phyloP scores from a whole-genome alignment of 2,888 invertebrate species.

The Acanthococcus lagerstroemiae region DNA sequence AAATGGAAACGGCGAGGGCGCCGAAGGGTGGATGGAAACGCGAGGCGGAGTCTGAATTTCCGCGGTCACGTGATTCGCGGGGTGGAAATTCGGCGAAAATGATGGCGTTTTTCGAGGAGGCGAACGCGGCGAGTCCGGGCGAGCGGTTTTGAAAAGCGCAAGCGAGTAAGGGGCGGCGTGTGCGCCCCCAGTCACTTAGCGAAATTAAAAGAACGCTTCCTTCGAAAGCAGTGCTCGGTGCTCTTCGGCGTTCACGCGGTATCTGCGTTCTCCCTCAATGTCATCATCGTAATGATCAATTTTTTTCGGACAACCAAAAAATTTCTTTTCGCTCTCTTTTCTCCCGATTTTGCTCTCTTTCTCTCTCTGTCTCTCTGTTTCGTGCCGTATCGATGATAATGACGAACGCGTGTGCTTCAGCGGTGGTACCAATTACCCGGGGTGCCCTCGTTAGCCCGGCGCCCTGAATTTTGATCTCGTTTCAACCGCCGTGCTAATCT shows the following conservation, averaged over 20 bases:
- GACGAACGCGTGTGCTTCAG: too few relatives aligned
- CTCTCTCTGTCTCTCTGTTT: too few relatives aligned
- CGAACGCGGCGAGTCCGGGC: slow-evolving; percentile 3
- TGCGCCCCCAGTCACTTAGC: slow-evolving; percentile 20
- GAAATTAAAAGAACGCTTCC: slow-evolving; percentile 24
- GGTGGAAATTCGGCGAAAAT: slow-evolving; percentile 14
- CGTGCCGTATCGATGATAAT: too few relatives aligned
- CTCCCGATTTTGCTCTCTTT: neutral
- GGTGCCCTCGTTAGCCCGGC: too few relatives aligned
- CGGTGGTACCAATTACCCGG: too few relatives aligned
- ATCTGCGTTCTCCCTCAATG: slow-evolving; percentile 9
- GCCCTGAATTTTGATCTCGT: too few relatives aligned
- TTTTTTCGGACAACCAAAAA: slow-evolving; percentile 21
- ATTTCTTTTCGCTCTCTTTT: neutral
- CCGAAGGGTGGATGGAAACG: neutral
- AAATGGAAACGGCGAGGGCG: neutral
- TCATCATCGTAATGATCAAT: slow-evolving; percentile 15
- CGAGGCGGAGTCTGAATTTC: slow-evolving; percentile 14
- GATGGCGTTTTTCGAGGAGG: slow-evolving; percentile 1
- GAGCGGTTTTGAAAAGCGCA: slow-evolving; percentile 4
- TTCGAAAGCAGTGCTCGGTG: slow-evolving; percentile 11
- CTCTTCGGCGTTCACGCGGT: slow-evolving; percentile 14
- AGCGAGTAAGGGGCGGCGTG: neutral
- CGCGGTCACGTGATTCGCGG: slow-evolving; percentile 19
- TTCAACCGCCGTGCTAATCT: too few relatives aligned